phyloP scores from a whole-genome alignment of 2,797 vertebrate genomes.

The Diglossa cyanea region DNA sequence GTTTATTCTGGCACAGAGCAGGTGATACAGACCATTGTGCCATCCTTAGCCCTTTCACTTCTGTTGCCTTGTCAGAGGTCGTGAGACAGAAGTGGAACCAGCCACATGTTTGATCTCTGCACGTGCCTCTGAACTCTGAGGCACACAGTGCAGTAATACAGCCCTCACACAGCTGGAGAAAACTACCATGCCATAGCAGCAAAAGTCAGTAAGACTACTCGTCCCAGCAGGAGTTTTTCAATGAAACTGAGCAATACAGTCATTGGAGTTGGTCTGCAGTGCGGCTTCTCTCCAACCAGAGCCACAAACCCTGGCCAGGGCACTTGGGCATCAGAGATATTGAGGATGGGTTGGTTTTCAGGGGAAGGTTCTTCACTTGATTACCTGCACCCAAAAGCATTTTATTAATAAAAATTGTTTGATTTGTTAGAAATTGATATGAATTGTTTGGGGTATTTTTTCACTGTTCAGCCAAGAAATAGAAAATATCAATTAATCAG shows the following conservation, averaged over 20 bases:
- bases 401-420: neutral
- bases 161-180: neutral
- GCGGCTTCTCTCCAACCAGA: neutral
- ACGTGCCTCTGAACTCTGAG: neutral
- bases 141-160: neutral
- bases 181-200: neutral
- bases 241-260: neutral
- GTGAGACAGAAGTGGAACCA: neutral
- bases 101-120: neutral
- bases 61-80: neutral
- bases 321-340: neutral
- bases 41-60: neutral
- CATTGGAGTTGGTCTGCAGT: fast-evolving
- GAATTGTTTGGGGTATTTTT: neutral
- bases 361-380: neutral
- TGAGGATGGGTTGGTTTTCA: neutral
- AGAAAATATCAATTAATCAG: neutral
- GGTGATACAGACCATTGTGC: neutral
- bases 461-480: neutral
- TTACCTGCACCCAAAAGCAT: neutral
- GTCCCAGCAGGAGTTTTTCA: neutral
- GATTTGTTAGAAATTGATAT: neutral
- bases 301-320: neutral
- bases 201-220: neutral
- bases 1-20: neutral